phyloP scores from a whole-genome alignment of 2,888 invertebrate species.

The Phragmatobia fuliginosa region DNA sequence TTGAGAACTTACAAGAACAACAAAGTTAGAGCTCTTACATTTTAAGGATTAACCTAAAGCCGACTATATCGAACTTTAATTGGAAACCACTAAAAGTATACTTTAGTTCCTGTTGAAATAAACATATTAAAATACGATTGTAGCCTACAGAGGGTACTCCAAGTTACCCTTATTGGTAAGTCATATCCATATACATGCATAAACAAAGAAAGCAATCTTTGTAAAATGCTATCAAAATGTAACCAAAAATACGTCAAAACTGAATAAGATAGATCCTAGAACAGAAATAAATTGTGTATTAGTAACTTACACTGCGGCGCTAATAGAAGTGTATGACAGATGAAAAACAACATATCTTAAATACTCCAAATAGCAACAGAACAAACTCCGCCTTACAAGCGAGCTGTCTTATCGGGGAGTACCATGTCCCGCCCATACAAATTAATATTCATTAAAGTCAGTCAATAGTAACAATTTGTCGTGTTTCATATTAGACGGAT shows the following conservation, averaged over 20 bases:
- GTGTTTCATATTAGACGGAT: constrained; percentile 61
- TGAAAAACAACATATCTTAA: background rate
- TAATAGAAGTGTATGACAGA: background rate
- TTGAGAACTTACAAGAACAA: background rate
- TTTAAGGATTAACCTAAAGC: background rate
- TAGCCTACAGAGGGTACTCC: no score
- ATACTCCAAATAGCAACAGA: background rate
- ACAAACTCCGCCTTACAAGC: constrained; percentile 16
- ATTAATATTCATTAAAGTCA: constrained; percentile 65
- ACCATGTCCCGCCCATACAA: constrained; percentile 38
- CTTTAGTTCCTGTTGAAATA: no score
- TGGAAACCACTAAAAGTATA: no score
- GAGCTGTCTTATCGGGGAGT: constrained; percentile 11
- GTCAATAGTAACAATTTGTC: constrained; percentile 74
- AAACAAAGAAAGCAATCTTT: background rate
- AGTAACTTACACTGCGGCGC: background rate
- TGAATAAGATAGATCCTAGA: background rate
- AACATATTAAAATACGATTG: background rate
- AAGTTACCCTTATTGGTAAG: background rate
- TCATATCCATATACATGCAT: background rate
- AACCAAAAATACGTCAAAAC: background rate
- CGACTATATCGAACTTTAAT: no score
- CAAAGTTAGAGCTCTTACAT: no score
- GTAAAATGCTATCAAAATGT: background rate
- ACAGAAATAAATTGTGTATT: background rate